These are phyloP conservation scores for Tribolium madens DNA, from an alignment of 1,140 invertebrate species.

Conservation along the genomic window DNA sequence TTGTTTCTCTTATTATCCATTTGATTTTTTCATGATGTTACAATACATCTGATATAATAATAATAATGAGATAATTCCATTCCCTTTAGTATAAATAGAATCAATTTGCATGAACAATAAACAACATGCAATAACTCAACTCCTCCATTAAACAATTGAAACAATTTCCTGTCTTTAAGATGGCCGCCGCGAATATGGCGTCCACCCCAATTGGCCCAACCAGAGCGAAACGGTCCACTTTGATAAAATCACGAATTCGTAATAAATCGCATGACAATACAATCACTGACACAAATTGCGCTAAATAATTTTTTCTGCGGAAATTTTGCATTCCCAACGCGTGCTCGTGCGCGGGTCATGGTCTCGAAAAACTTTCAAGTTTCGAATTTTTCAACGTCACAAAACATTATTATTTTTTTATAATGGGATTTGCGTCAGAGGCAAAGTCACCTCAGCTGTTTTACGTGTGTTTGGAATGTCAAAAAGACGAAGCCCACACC, in stretches of 20 bases:
- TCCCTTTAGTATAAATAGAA: slow-evolving; percentile 31
- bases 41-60: no score
- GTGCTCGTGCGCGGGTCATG: slow-evolving; percentile 17
- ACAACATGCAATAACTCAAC: slow-evolving; percentile 19
- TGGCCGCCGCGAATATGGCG: not conserved
- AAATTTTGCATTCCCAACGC: not conserved
- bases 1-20: no score
- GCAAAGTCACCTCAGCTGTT: no score
- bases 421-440: not conserved
- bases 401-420: not conserved
- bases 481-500: not conserved
- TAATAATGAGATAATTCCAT: slow-evolving; percentile 2
- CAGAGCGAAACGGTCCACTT: slow-evolving; percentile 2
- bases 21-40: no score
- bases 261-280: slow-evolving; percentile 5
- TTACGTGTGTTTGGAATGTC: no score
- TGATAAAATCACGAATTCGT: slow-evolving; percentile 14
- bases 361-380: not conserved
- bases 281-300: slow-evolving; percentile 1
- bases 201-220: not conserved
- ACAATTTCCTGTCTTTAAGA: slow-evolving; percentile 21
- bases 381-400: not conserved
- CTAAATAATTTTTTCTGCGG: not conserved
- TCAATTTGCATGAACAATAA: slow-evolving; percentile 35
- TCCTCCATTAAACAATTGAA: slow-evolving; percentile 24